Conservation (phyloP, 23 tunicate species). For the Botrylloides violaceus region DNA sequence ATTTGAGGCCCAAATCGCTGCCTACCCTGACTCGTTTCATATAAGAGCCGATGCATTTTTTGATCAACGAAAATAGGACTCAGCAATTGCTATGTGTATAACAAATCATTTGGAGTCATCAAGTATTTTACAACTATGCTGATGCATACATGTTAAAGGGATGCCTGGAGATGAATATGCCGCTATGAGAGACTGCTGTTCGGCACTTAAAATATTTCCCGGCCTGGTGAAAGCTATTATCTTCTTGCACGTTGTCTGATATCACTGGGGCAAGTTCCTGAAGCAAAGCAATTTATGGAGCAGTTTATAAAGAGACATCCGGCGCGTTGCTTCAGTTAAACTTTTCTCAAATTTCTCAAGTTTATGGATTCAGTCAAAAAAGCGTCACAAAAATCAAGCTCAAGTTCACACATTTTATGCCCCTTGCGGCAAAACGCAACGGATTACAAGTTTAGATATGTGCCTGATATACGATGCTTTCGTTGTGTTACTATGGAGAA, state of each 20-base stretch:
- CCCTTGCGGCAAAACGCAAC: no score
- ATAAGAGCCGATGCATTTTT: slow-evolving; percentile 30
- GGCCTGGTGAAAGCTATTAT: slow-evolving; percentile 59
- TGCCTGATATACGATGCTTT: slow-evolving; percentile 69
- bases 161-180: slow-evolving; percentile 88
- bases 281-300: slow-evolving; percentile 41
- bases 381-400: slow-evolving; percentile 8
- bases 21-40: no score
- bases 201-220: slow-evolving; percentile 46
- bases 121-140: slow-evolving; percentile 59
- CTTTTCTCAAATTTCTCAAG: slow-evolving; percentile 39
- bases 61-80: slow-evolving; percentile 35
- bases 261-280: slow-evolving; percentile 45
- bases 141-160: slow-evolving; percentile 66
- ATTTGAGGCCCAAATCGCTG: no score
- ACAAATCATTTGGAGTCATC: slow-evolving; percentile 25
- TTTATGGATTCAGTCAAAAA: slow-evolving; percentile 50
- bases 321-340: slow-evolving; percentile 12
- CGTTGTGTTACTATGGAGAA: slow-evolving; percentile 91
- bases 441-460: slow-evolving; percentile 67
- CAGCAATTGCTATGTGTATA: slow-evolving; percentile 50
- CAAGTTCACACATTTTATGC: background rate
- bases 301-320: slow-evolving; percentile 51
- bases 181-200: slow-evolving; percentile 71
- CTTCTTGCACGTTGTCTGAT: slow-evolving; percentile 59